phyloP scores from a whole-genome alignment of 1,140 invertebrate genomes.

The Caenorhabditis latens region DNA sequence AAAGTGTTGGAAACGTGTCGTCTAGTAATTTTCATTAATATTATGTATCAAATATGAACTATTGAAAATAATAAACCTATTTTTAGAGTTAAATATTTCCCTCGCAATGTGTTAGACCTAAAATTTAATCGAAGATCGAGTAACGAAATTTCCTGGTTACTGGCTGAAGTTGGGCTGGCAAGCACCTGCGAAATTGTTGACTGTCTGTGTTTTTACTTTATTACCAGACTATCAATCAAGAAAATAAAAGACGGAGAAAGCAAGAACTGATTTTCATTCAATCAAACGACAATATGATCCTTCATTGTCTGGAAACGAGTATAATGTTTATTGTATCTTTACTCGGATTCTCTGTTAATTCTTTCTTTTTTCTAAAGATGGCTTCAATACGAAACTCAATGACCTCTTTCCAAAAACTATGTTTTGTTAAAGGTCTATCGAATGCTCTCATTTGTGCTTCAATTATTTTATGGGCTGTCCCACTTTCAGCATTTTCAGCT shows the following conservation, averaged over 20 bases:
- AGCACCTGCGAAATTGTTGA: neutral
- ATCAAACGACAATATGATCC: neutral
- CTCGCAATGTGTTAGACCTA: neutral
- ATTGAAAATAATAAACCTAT: neutral
- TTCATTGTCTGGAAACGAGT: neutral
- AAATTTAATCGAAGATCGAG: neutral
- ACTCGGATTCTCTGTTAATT: neutral
- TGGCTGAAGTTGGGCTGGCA: neutral
- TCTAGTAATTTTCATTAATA: neutral
- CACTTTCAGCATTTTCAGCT: constrained; percentile 6
- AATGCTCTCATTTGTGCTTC: constrained; percentile 2
- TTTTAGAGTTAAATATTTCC: neutral
- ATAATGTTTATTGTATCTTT: neutral
- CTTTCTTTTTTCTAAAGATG: neutral
- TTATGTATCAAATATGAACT: too few relatives aligned
- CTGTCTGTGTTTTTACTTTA: neutral
- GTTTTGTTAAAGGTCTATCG: neutral
- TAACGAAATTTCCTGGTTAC: neutral
- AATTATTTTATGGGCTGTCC: neutral
- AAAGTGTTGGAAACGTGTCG: neutral
- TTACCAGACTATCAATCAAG: neutral
- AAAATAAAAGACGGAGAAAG: neutral
- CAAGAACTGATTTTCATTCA: neutral
- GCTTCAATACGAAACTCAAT: neutral
- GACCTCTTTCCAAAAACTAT: constrained; percentile 28